A percentile compares a stretch with the other conserved stretches of the same genome.
Conservation (phyloP, 2,888 invertebrate genomes). For the Nemoura dubitans region DNA sequence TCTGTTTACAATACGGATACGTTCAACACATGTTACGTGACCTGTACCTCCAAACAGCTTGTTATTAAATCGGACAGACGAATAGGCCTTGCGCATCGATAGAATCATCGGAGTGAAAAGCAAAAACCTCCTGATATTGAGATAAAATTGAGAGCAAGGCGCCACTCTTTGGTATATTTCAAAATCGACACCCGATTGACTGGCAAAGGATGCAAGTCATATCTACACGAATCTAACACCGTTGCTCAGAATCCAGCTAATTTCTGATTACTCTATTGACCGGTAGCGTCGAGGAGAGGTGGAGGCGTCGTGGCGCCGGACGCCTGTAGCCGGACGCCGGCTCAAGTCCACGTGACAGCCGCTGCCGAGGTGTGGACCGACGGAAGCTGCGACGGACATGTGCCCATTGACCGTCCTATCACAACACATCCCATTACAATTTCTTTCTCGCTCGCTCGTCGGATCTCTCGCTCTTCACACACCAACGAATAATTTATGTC, state of each 20-base stretch:
- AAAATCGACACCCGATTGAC: background rate
- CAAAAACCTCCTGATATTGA: background rate
- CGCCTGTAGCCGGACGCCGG: background rate
- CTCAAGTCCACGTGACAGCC: background rate
- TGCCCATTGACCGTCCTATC: constrained; percentile 20
- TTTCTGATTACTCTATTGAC: too few species aligned
- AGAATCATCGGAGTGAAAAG: background rate
- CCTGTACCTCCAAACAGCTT: background rate
- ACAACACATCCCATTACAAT: constrained; percentile 33
- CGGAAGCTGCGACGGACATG: background rate
- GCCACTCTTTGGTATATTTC: background rate
- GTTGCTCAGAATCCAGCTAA: too few species aligned
- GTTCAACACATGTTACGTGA: background rate
- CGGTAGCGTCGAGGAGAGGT: too few species aligned
- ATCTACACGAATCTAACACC: background rate
- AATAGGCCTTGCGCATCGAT: background rate
- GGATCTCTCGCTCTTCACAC: background rate
- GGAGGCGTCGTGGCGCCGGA: too few species aligned
- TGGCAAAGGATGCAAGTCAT: background rate
- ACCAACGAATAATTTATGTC: constrained; percentile 28
- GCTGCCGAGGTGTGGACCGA: background rate
- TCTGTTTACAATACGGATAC: background rate
- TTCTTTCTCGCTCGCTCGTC: background rate
- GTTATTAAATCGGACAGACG: background rate
- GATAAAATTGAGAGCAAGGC: background rate